Percentiles rank a stretch among this genome's conserved stretches.
phyloP scores from a whole-genome alignment of 2,797 vertebrate genomes.

The Oreochromis mossambicus region DNA sequence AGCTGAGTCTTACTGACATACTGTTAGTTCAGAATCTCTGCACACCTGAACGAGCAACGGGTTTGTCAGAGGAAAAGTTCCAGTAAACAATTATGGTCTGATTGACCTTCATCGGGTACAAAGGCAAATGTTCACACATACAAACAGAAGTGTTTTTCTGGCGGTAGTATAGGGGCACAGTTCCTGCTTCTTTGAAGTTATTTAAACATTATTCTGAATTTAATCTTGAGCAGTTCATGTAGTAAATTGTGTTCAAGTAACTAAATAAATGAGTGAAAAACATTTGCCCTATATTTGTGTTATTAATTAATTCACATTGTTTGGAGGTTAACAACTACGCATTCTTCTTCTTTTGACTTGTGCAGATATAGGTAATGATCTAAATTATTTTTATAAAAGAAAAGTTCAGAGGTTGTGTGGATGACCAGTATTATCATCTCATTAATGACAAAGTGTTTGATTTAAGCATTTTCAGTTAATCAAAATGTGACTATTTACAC shows the following conservation, averaged over 20 bases:
- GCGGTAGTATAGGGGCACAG: rapidly evolving
- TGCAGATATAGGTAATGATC: neutral
- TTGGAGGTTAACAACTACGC: rapidly evolving
- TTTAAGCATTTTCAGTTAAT: neutral
- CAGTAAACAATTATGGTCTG: neutral
- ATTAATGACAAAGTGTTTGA: neutral
- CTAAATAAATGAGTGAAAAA: rapidly evolving
- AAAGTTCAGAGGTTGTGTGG: neutral
- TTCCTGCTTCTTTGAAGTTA: neutral
- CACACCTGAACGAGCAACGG: neutral
- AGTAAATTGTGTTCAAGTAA: neutral
- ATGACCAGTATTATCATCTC: neutral
- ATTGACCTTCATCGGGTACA: neutral
- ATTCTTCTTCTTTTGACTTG: neutral
- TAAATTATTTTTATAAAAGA: neutral
- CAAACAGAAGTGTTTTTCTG: neutral
- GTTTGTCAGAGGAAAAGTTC: neutral
- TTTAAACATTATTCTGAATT: neutral
- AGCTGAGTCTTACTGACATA: neutral
- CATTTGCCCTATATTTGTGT: neutral
- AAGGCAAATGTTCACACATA: neutral
- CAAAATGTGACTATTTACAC: neutral
- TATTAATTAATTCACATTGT: neutral
- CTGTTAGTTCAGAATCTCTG: neutral
- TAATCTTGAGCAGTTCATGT: neutral